Evolutionary conservation across 37 sponge, comb jelly and placozoan species (phyloP), one percentile per base, ranked within the genome.

Genomic region (Spongilla lacustris): DNA sequence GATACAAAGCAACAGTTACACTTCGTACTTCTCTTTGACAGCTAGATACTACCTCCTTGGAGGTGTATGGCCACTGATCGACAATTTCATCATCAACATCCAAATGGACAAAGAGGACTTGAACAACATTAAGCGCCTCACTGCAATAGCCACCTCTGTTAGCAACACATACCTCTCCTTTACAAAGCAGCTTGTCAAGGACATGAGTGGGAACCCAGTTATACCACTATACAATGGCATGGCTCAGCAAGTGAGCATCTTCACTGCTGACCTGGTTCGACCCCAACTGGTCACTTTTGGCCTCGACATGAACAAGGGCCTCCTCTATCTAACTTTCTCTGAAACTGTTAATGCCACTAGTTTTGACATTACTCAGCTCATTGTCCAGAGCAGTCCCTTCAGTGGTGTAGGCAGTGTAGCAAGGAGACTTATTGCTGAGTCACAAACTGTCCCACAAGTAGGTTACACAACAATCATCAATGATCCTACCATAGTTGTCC

Each of bases 281-380:
- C 96, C 96, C 19, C 72, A 68, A 2, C 78, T 95, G 38, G 31
- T 11, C 11, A 67, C 66, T 19, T 95, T 85, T 77, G 71, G 66
- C 24, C 81, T 95, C 34, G 93, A 92, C 66, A 87, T 95, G 90
- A 84, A 95, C 69, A 32, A 50, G 30, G 90, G 84, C 25, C 24
- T 78, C 25, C 79, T 95, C 28, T 74, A 69, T 35, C 71, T 95
- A 33, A 92, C 93, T 6, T 95, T 95, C 87, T 77, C 79, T 48
- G 96, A 95, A 70, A 95, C 93, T 17, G 91, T 95, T 9, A 87
- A 95, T 78, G 90, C 88, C 30, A 81, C 74, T 24, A 86, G 90
- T 37, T 87, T 95, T 34, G 82, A 90, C 73, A 88, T 92, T 2
- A 80, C 82, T n/a, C 69, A 81, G 50, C 79, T 95, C 24, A 77